phyloP scores from a whole-genome alignment of 1,140 invertebrate genomes.

The Diorhabda sublineata region DNA sequence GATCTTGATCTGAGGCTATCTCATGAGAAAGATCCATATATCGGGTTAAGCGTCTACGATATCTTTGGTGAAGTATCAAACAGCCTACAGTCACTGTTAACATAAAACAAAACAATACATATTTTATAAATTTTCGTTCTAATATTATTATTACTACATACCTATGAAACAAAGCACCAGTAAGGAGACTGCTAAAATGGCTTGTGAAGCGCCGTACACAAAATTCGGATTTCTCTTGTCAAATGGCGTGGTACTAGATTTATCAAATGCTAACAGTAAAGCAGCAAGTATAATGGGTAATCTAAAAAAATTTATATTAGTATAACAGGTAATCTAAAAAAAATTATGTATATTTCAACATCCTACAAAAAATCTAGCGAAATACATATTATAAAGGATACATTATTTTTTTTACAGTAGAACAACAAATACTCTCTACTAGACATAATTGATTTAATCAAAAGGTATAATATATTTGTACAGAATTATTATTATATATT shows the following conservation, averaged over 20 bases:
- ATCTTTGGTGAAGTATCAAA: constrained; percentile 67
- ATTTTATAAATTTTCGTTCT: not conserved
- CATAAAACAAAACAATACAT: constrained; percentile 6
- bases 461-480: not conserved
- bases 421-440: no score
- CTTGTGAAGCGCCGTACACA: constrained; percentile 72
- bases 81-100: constrained; percentile 65
- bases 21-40: constrained; percentile 48
- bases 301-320: constrained; percentile 41
- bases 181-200: constrained; percentile 61
- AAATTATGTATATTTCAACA: no score
- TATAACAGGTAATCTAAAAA: no score
- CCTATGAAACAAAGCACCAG: constrained; percentile 65
- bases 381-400: no score
- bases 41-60: constrained; percentile 48
- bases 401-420: no score
- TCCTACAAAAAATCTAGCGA: no score
- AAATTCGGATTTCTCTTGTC: constrained; percentile 72
- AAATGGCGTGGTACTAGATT: constrained; percentile 47
- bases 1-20: constrained; percentile 31
- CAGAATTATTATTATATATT: not conserved
- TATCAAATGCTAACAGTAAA: constrained; percentile 48
- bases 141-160: constrained; percentile 42
- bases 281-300: constrained; percentile 51
- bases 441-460: no score